Percentiles rank a stretch among this genome's conserved stretches.
Evolutionary conservation across 2,888 invertebrate species (phyloP).

Genomic region (Drosophila buzzatii): DNA sequence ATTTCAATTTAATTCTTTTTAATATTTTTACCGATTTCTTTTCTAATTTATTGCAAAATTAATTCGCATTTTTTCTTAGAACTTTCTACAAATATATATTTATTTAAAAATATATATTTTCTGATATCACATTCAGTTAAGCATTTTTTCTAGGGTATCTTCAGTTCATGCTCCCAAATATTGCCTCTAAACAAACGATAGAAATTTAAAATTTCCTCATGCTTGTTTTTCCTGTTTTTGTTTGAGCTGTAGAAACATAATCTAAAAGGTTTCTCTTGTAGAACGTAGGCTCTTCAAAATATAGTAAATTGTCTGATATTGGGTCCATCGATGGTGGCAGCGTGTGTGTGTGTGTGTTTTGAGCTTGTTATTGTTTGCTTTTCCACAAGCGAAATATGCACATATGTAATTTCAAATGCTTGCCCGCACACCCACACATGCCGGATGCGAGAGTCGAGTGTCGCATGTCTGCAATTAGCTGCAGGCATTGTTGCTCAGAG

Average conservation of each 20-base stretch:
- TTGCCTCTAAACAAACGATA: background rate
- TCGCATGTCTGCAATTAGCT: conserved; percentile 60
- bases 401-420: conserved; percentile 50
- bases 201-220: conserved; percentile 2
- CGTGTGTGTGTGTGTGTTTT: background rate
- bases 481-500: conserved; percentile 47
- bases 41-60: no score
- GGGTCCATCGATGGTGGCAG: conserved; percentile 14
- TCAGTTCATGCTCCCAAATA: background rate
- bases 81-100: no score
- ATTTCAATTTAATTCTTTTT: no score
- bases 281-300: conserved; percentile 20
- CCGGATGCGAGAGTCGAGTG: conserved; percentile 5
- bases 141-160: conserved; percentile 1
- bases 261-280: conserved; percentile 73
- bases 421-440: conserved; percentile 6
- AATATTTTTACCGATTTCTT: no score
- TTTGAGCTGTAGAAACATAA: conserved; percentile 18
- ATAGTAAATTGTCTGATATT: background rate
- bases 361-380: conserved; percentile 27
- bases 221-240: conserved; percentile 7
- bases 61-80: no score
- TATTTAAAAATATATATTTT: no score
- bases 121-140: no score
- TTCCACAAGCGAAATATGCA: conserved; percentile 31